Evolutionary conservation across 2,888 invertebrate species (phyloP), one percentile per base, ranked within the genome.

Genomic region (Mimachlamys varia): DNA sequence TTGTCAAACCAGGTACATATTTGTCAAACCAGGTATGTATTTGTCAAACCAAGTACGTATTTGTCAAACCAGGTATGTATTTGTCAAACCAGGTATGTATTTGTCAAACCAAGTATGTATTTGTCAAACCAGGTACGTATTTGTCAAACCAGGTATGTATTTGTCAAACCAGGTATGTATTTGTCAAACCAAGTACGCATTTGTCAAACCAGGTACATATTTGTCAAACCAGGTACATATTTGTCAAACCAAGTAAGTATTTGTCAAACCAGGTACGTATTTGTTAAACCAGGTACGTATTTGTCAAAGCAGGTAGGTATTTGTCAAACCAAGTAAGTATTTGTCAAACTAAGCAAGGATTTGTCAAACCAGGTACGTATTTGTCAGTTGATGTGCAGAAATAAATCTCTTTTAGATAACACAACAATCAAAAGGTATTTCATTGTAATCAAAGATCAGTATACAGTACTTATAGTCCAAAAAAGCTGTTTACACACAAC

Each of bases 21-120:
- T n/a, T n/a, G 98, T 99, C 0, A 99, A 99, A 96, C 99, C 99
- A 92, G 96, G 97, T 97, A 92, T n/a, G n/a, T n/a, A n/a, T n/a
- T n/a, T n/a, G n/a, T n/a, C n/a, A n/a, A n/a, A n/a, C n/a, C n/a
- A n/a, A n/a, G n/a, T n/a, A n/a, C n/a, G n/a, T n/a, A n/a, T n/a
- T n/a, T n/a, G 98, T 99, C 0, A 99, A 99, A 96, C 99, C 99
- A 92, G 96, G 97, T 97, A 92, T n/a, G n/a, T n/a, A n/a, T n/a
- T n/a, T n/a, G 98, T 99, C 0, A 99, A 99, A 96, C 99, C 99
- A 92, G 96, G 97, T 97, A 92, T n/a, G n/a, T n/a, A n/a, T n/a
- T n/a, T n/a, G n/a, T n/a, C n/a, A n/a, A n/a, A n/a, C n/a, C n/a
- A n/a, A n/a, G n/a, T n/a, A n/a, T n/a, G n/a, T n/a, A n/a, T n/a